phyloP scores from a whole-genome alignment of 2,113 vertebrate species.

The Microcebus griseorufus region DNA sequence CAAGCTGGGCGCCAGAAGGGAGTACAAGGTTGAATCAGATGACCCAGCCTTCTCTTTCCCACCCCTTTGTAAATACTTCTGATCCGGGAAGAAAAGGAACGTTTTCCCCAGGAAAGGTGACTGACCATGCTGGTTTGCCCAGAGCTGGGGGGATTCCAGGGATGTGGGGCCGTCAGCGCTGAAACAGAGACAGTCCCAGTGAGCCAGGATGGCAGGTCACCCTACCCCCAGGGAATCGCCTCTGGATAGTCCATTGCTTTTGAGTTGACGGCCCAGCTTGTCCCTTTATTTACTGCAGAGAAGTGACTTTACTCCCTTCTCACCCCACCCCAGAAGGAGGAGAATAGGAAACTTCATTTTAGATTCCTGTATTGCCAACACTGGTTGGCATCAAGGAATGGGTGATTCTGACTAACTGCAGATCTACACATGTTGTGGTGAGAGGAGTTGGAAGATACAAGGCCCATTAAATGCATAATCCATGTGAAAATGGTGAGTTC shows the following conservation, averaged over 20 bases:
- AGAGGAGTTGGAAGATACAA: not conserved
- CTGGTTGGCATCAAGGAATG: not conserved
- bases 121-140: not conserved
- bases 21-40: not conserved
- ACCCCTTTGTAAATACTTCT: not conserved
- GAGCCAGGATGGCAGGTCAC: not conserved
- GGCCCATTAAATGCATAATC: not conserved
- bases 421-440: not conserved
- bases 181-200: not conserved
- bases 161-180: not conserved
- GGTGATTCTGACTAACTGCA: not conserved
- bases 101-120: not conserved
- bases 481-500: not conserved
- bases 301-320: not conserved
- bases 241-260: not conserved
- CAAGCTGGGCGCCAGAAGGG: conserved; percentile 41
- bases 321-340: not conserved
- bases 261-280: not conserved
- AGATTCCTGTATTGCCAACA: not conserved
- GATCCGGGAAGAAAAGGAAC: not conserved
- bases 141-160: not conserved
- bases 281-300: not conserved
- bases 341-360: not conserved
- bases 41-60: not conserved
- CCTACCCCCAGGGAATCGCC: not conserved